Evolutionary conservation across 1,140 invertebrate genomes (phyloP).

Genomic region (Drosophila quadrilineata): DNA sequence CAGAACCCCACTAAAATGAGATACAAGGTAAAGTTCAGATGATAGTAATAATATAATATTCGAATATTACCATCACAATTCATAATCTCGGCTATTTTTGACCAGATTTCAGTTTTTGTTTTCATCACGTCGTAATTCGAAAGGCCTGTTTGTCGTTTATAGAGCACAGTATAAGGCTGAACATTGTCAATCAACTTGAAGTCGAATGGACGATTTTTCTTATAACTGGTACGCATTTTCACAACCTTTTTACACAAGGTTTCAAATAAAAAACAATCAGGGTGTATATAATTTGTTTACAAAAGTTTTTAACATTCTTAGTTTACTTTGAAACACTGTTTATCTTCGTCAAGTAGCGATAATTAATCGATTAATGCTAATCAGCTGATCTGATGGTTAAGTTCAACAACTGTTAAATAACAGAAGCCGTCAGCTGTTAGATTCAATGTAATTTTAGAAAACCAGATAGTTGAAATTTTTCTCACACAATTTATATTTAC

Average conservation of each 20-base stretch:
- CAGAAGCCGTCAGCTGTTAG: background rate
- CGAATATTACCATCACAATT: conserved; percentile 51
- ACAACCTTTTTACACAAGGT: too few species aligned
- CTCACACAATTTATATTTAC: too few species aligned
- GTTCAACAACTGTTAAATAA: background rate
- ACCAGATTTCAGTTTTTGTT: conserved; percentile 65
- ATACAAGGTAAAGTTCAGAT: too few species aligned
- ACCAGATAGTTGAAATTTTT: background rate
- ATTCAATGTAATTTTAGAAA: background rate
- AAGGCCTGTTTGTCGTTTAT: conserved; percentile 56
- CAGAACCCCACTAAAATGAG: conserved; percentile 65
- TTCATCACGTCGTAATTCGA: conserved; percentile 75
- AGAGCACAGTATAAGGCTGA: conserved; percentile 61
- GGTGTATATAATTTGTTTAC: too few species aligned
- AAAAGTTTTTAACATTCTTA: background rate
- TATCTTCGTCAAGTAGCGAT: background rate
- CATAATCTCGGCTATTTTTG: conserved; percentile 57
- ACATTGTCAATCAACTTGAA: conserved; percentile 73
- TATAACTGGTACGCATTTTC: conserved; percentile 70
- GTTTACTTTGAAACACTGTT: background rate
- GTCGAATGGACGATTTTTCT: conserved; percentile 74
- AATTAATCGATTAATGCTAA: conserved; percentile 4
- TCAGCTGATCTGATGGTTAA: conserved; percentile 21
- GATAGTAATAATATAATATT: background rate
- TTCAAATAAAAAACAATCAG: too few species aligned